These are phyloP conservation scores for Cyclina sinensis DNA, from an alignment of 1,140 invertebrate species.

Conservation along the genomic window DNA sequence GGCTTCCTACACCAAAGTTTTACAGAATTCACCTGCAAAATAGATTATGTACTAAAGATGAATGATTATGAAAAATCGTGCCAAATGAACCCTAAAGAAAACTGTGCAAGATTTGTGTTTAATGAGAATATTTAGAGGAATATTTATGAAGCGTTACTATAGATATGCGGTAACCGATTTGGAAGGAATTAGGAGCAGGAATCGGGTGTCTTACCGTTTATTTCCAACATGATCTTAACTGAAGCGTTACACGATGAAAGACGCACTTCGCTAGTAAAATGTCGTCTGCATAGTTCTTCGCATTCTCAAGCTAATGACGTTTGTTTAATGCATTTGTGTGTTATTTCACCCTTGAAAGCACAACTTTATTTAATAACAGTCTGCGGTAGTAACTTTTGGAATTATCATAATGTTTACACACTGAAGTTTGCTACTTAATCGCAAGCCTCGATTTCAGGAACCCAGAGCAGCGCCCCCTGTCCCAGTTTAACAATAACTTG, in stretches of 20 bases:
- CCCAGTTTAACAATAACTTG: no score
- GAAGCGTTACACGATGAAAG: conserved; percentile 60
- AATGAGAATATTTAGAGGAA: conserved; percentile 55
- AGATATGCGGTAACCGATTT: conserved; percentile 67
- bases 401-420: no score
- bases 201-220: conserved; percentile 51
- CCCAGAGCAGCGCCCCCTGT: no score
- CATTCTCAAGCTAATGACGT: conserved; percentile 28
- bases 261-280: conserved; percentile 21
- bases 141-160: conserved; percentile 66
- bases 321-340: conserved; percentile 44
- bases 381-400: not conserved
- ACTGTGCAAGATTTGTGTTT: conserved; percentile 61
- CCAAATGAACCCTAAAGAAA: conserved; percentile 65
- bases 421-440: no score
- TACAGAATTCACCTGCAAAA: conserved; percentile 23
- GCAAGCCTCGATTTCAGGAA: no score
- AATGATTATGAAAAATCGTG: conserved; percentile 65
- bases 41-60: conserved; percentile 60
- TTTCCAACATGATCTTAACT: conserved; percentile 43
- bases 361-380: conserved; percentile 26
- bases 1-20: no score
- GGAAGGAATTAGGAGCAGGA: conserved; percentile 44
- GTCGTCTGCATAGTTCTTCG: conserved; percentile 37
- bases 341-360: not conserved